Evolutionary conservation across 2,797 vertebrate genomes (phyloP), one percentile per base, ranked within the genome.

Genomic region (Rhodeus uyekii): DNA sequence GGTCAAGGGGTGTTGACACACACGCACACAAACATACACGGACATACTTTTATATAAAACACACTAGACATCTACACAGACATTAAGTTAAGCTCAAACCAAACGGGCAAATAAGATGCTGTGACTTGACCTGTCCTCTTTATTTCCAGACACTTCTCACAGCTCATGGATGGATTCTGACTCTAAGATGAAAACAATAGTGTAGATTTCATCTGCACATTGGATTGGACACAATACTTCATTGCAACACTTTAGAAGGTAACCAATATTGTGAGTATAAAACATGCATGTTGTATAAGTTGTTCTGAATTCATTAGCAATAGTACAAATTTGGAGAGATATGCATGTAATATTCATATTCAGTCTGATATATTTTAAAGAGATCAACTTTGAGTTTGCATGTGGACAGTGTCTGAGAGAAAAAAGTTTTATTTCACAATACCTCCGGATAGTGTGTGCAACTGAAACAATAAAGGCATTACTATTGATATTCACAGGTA

Each of bases 1-100:
- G 48, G 65, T 60, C 77, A 71, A 69, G 22, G 24, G 27, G 27
- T 68, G 79, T 53, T 74, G 60, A 38, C 27, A 68, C 36, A 34
- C 46, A 73, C 3, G 0, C 13, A 12, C 38, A 72, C 38, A 60
- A 68, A 42, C 29, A 46, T 67, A 71, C 67, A 60, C 39, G 58
- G 7, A 60, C 29, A 65, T 50, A 32, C 44, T 18, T 53, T 65
- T 12, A 65, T 50, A 53, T 75, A 75, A 75, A 38, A 55, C 4
- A 75, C 53, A 24, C 24, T 71, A 46, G 38, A 19, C 9, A 18
- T 36, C 46, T 32, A 29, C 24, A 32, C 8, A 29, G 64, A 6
- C 3, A 8, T 39, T 53, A 29, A 18, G 36, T 42, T 29, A 48
- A 32, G 39, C n/a, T 13, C 13, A 50, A 63, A 48, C 14, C 22